Base-by-base conservation (phyloP, 2,888 invertebrate species). In the Eledona agricola region DNA sequence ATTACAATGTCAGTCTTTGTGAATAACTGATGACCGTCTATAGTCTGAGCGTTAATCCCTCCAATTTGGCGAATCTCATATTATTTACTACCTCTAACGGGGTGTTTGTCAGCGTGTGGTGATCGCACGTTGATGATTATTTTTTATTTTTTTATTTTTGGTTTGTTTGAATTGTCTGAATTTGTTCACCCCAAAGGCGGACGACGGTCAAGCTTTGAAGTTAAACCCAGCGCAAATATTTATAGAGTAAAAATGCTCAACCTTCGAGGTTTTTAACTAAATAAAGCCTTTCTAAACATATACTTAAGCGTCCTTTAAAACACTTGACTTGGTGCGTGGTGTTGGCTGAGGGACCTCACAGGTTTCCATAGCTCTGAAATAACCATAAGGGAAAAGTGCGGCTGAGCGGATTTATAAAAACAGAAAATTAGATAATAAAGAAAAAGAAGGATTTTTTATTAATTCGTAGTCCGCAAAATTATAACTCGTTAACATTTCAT, bases 161-260 rank as follows among this genome's bases (percentile, higher is more conserved):
- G 3, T 25, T 25, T 45, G 51, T 45, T 45, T 35, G 15, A 12
- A 28, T 31, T 37, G 49, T 7, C 19, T 28, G 19, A 26, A 28
- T 6, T n/a, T 43, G 31, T 31, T 19, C 29, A 25, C 32, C 32
- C 45, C 15, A 6, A n/a, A 9, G 5, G 28, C 15, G 9, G 26
- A 19, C 6, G 47, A 37, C 47, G 47, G 47, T 37, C 47, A 20
- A 29, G 29, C 66, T 69, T 68, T 68, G 66, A 70, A 61, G 66
- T 66, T 67, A 67, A 69, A 62, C 67, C 66, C 63, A 58, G 51
- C 32, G 65, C 64, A 67, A 70, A 70, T 70, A 70, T 70, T 70
- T 64, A 60, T 62, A 59, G 59, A 59, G 66, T 65, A 63, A 66
- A 69, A 70, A 70, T 64, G 67, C 58, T 61, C 67, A 63, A 63